Evolutionary conservation across 2,797 vertebrate genomes (phyloP).

Genomic region (Crocidura indochinensis): DNA sequence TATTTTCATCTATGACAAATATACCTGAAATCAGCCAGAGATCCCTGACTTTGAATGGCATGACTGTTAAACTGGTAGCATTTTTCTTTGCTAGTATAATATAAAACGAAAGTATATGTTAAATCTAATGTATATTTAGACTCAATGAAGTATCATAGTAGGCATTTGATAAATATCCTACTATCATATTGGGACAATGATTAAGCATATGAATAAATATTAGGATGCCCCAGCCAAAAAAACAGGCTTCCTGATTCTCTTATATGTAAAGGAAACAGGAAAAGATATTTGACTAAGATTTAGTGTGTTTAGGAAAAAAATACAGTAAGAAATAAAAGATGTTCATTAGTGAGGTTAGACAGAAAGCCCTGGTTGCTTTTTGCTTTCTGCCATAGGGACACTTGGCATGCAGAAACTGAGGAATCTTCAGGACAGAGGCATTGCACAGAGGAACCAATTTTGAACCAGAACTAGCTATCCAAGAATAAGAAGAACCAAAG

Average conservation of each 20-base stretch:
- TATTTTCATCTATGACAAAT: neutral
- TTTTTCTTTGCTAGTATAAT: neutral
- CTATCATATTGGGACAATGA: neutral
- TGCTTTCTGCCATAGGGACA: neutral
- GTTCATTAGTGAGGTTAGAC: neutral
- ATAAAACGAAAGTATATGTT: constrained; percentile 28
- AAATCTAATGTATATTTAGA: neutral
- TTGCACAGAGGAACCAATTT: constrained; percentile 25
- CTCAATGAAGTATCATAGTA: constrained; percentile 27
- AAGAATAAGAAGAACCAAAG: constrained; percentile 19
- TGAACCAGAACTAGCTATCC: constrained; percentile 28
- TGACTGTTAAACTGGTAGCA: neutral
- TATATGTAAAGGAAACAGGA: neutral
- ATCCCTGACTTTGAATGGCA: neutral
- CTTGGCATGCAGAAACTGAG: neutral
- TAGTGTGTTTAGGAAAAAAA: too few relatives aligned
- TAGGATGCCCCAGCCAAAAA: constrained; percentile 15
- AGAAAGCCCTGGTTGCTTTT: neutral
- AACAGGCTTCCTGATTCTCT: neutral
- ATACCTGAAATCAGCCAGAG: neutral
- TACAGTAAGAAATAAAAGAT: constrained; percentile 28
- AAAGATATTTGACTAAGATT: neutral
- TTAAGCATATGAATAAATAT: constrained; percentile 44
- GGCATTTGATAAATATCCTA: constrained; percentile 18
- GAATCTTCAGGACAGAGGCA: neutral